phyloP scores from a whole-genome alignment of 2,113 vertebrate species.

The Catharus minimus region DNA sequence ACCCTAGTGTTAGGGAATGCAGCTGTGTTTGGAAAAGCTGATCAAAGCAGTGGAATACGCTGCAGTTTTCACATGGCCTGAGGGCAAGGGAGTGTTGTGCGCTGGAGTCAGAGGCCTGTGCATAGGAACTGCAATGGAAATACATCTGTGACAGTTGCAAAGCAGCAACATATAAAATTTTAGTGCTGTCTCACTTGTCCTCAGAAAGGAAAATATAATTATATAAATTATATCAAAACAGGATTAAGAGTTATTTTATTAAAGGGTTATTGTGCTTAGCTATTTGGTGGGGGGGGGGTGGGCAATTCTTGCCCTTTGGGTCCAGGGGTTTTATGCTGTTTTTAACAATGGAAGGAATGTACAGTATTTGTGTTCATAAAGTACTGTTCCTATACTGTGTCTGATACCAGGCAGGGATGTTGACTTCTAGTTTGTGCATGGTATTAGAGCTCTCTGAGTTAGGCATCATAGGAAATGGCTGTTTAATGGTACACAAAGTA shows the following conservation, averaged over 20 bases:
- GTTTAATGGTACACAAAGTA: background rate
- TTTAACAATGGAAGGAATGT: background rate
- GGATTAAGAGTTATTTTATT: background rate
- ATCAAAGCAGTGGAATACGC: background rate
- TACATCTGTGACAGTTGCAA: background rate
- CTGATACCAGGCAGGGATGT: accelerated
- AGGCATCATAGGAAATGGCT: background rate
- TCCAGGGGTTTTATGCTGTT: background rate
- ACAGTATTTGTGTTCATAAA: background rate
- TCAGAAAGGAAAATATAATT: background rate
- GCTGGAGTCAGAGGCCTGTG: background rate
- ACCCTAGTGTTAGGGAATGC: background rate
- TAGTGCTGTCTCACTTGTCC: background rate
- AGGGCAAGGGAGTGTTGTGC: background rate
- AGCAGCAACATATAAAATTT: background rate
- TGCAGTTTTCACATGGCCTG: background rate
- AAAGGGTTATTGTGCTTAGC: background rate
- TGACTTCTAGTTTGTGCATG: background rate
- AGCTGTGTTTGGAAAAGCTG: background rate
- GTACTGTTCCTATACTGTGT: background rate
- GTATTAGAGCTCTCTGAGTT: background rate
- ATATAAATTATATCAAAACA: background rate
- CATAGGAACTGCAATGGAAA: background rate
- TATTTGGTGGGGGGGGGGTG: accelerated
- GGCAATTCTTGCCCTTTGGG: background rate